phyloP scores from a whole-genome alignment of 2,113 vertebrate species.

The Seriola aureovittata region DNA sequence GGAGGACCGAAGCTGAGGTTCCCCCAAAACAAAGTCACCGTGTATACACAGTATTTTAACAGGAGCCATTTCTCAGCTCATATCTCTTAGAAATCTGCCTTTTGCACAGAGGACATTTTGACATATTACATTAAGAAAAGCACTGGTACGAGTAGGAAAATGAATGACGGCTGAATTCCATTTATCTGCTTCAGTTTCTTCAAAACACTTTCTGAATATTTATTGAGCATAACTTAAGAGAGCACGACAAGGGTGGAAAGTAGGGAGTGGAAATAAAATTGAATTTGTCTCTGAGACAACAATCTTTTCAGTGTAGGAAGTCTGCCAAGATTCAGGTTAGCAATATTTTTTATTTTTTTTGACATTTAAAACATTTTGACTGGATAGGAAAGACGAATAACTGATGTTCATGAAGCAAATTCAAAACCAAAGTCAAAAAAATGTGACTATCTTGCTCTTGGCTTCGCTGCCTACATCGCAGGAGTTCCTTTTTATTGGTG shows the following conservation, averaged over 20 bases:
- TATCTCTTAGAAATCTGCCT: not conserved
- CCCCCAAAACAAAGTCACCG: constrained; percentile 13
- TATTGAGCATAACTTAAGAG: not conserved
- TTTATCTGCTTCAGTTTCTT: no score
- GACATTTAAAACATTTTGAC: not conserved
- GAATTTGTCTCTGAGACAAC: not conserved
- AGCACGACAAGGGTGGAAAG: not conserved
- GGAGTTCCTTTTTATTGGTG: not conserved
- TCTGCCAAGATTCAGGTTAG: not conserved
- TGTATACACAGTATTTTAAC: not conserved
- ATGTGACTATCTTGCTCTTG: no score
- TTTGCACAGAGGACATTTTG: not conserved
- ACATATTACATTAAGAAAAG: not conserved
- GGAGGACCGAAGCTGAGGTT: not conserved
- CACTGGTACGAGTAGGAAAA: not conserved
- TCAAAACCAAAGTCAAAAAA: not conserved
- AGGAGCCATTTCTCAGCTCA: not conserved
- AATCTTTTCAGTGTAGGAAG: not conserved
- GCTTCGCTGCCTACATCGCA: no score
- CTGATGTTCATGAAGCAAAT: not conserved
- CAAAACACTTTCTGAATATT: no score
- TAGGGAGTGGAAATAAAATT: not conserved
- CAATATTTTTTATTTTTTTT: not conserved
- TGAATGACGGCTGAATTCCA: not conserved
- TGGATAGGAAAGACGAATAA: not conserved